Evolutionary conservation across 2,113 vertebrate genomes (phyloP).

Genomic region (Copsychus sechellarum): DNA sequence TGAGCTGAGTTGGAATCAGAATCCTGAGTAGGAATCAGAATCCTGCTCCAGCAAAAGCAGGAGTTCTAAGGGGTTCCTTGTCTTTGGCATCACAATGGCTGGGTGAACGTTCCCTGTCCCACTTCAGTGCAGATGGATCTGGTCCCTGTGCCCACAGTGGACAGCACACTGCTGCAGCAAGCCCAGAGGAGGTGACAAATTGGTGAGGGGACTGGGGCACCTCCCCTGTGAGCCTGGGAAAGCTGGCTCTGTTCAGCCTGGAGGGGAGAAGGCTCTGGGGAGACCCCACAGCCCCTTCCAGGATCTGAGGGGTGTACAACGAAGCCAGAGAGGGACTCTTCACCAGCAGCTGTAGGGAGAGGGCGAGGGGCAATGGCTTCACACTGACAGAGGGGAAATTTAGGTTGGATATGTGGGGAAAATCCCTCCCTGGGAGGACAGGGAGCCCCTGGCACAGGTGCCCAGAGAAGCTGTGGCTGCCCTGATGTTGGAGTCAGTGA

Average conservation of each 20-base stretch:
- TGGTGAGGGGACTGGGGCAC: background rate
- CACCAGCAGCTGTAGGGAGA: background rate
- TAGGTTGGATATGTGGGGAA: background rate
- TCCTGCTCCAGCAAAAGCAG: background rate
- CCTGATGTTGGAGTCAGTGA: too few relatives aligned
- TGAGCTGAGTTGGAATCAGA: background rate
- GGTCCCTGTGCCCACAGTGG: background rate
- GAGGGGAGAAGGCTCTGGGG: background rate
- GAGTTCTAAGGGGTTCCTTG: background rate
- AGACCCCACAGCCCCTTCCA: background rate
- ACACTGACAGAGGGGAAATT: background rate
- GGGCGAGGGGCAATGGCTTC: background rate
- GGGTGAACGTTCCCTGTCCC: background rate
- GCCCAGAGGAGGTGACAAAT: background rate
- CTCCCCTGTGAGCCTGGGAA: background rate
- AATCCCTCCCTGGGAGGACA: background rate
- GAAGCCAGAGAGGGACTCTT: background rate
- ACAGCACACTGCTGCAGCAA: accelerated
- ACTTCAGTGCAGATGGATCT: background rate
- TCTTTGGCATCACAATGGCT: background rate
- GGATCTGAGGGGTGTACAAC: accelerated
- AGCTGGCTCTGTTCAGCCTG: background rate
- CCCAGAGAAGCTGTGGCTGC: background rate
- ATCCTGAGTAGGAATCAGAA: background rate
- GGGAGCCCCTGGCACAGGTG: accelerated